Evolutionary conservation across 2,797 vertebrate species (phyloP).

Genomic region (Petrocephalus schoutedeni): DNA sequence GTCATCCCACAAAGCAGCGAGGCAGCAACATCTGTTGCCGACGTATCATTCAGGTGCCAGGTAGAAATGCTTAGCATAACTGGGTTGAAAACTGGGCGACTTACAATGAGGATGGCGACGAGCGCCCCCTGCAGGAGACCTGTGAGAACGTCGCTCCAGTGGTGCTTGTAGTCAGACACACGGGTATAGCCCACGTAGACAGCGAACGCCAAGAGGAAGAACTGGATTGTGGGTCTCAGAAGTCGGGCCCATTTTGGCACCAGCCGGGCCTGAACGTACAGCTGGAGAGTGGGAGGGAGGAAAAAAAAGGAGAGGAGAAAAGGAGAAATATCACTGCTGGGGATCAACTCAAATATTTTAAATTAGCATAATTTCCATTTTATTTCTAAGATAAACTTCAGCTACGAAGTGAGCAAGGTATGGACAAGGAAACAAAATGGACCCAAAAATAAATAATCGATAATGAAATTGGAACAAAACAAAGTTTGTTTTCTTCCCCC

Average conservation of each 20-base stretch:
- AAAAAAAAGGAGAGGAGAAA: no score
- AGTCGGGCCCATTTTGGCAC: slow-evolving; percentile 77
- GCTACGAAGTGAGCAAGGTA: neutral
- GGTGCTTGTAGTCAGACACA: slow-evolving; percentile 87
- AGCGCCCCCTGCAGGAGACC: slow-evolving; percentile 85
- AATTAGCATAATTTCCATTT: neutral
- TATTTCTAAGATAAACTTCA: neutral
- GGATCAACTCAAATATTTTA: neutral
- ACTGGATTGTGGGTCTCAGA: slow-evolving; percentile 82
- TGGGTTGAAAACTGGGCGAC: slow-evolving; percentile 42
- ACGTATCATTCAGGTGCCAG: slow-evolving; percentile 31
- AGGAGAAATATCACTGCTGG: neutral
- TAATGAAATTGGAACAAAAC: neutral
- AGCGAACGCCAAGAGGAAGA: slow-evolving; percentile 82
- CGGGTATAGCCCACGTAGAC: slow-evolving; percentile 87
- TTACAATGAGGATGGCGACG: slow-evolving; percentile 75
- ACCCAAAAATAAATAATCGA: neutral
- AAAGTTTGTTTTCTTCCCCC: neutral
- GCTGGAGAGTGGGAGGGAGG: slow-evolving; percentile 50
- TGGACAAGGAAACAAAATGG: neutral
- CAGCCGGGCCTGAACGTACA: slow-evolving; percentile 81
- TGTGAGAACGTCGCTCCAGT: slow-evolving; percentile 85
- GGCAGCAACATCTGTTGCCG: slow-evolving; percentile 39
- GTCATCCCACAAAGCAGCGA: slow-evolving; percentile 27
- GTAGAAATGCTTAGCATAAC: slow-evolving; percentile 27